A percentile compares a stretch with the other conserved stretches of the same genome.
These are phyloP conservation scores for Periophthalmodon schlosseri DNA, from an alignment of 2,113 vertebrate species.

Conservation along the genomic window DNA sequence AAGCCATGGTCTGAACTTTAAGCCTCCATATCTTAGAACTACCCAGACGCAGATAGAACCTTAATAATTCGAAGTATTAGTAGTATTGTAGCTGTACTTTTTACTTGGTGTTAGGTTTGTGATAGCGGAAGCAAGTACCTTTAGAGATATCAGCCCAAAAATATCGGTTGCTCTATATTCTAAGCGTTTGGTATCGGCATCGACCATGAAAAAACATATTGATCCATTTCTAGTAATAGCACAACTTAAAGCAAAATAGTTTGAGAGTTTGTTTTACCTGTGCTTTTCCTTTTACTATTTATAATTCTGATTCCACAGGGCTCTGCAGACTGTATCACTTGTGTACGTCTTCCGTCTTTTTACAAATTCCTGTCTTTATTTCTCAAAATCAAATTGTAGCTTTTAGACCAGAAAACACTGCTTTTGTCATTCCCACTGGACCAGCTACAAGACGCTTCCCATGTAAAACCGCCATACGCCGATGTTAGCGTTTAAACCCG, in stretches of 20 bases:
- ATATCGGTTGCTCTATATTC: no score
- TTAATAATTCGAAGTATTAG: no score
- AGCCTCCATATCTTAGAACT: no score
- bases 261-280: not conserved
- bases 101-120: no score
- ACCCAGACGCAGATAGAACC: no score
- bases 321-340: constrained; percentile 40
- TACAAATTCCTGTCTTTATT: constrained; percentile 48
- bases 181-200: no score
- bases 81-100: no score
- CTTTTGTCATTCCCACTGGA: constrained; percentile 50
- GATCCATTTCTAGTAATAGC: no score
- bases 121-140: no score
- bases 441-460: constrained; percentile 58
- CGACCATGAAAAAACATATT: no score
- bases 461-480: constrained; percentile 58
- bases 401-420: constrained; percentile 56
- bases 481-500: constrained; percentile 63
- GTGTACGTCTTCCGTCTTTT: not conserved
- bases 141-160: no score
- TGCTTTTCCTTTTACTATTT: constrained; percentile 18
- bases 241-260: not conserved
- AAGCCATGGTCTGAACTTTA: no score
- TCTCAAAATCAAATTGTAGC: constrained; percentile 51
- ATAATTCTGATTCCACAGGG: constrained; percentile 46